Base-by-base conservation (phyloP, 2,888 invertebrate species). In the Ennomos erosarius region DNA sequence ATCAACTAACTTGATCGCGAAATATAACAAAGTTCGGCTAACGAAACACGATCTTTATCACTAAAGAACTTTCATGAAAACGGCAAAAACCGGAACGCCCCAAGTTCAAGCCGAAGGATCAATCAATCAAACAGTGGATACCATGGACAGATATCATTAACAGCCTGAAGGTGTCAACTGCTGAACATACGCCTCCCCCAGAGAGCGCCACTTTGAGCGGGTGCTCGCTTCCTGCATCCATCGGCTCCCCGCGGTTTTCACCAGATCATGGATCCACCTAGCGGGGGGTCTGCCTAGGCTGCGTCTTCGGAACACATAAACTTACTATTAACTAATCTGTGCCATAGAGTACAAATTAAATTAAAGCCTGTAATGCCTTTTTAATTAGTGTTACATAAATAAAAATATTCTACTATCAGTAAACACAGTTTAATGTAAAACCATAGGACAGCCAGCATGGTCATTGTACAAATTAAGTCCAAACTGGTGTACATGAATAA, bases 401-500 rank as follows among this genome's bases (percentile, higher is more conserved):
- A 56, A 64, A 54, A 55, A 53, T 11, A 36, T 48, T 55, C 44
- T 55, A 44, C 5, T 35, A n/a, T 16, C 13, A 51, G 54, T 48
- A 64, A 59, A 12, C 44, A 26, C 44, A 59, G 53, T 44, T 53
- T 53, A 59, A 58, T 44, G 53, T 45, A 36, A 62, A 51, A 10
- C 35, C 36, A 48, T 54, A 60, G 49, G 37, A 52, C 40, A 42
- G 37, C 42, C 26, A 26, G 26, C 26, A 26, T 26, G 6, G 26
- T 26, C 26, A 26, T 26, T 26, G 26, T 6, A 26, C 26, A 26
- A 6, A 6, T 26, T 26, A 6, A 42, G 10, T 42, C 12, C 1
- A 16, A 42, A 12, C 26, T 26, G 26, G 26, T 26, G 16, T 16
- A 16, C 3, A 16, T 1, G 16, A 26, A 26, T 26, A 26, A 26